These are phyloP conservation scores for Coecobrya sp. DNA, from an alignment of 2,888 invertebrate species.

Conservation along the genomic window DNA sequence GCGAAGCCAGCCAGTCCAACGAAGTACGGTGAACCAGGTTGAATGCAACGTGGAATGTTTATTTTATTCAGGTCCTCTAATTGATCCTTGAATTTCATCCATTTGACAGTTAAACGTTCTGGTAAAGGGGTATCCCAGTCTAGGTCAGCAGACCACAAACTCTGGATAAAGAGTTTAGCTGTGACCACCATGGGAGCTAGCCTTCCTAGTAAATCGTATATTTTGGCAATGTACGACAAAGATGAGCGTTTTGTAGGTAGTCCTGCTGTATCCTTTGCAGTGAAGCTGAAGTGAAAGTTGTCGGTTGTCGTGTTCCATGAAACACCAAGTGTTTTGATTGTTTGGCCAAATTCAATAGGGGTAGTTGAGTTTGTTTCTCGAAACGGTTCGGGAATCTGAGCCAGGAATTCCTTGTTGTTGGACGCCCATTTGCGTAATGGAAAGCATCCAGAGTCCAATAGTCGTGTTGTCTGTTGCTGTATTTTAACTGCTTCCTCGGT, in stretches of 20 bases:
- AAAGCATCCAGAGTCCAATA: slow-evolving; percentile 80
- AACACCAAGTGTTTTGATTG: not conserved
- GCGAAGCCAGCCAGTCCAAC: too few relatives aligned
- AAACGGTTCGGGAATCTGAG: slow-evolving; percentile 21
- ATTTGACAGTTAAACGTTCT: too few relatives aligned
- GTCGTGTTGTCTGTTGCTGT: slow-evolving; percentile 70
- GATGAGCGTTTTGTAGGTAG: not conserved
- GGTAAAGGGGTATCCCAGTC: too few relatives aligned
- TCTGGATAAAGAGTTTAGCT: too few relatives aligned
- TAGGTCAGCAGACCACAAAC: too few relatives aligned
- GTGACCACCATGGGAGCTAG: too few relatives aligned
- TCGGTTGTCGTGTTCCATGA: not conserved
- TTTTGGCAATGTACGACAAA: not conserved
- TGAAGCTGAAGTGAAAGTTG: not conserved
- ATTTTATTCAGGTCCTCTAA: too few relatives aligned
- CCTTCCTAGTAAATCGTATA: not conserved
- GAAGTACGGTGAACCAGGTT: too few relatives aligned
- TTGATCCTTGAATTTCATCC: too few relatives aligned
- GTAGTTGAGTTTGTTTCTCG: slow-evolving; percentile 12
- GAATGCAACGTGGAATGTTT: too few relatives aligned
- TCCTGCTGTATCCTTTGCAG: not conserved
- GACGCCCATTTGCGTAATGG: slow-evolving; percentile 86
- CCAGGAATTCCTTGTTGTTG: slow-evolving; percentile 68
- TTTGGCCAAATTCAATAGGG: not conserved
- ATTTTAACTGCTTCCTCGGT: slow-evolving; percentile 79